Evolutionary conservation across 1,140 invertebrate genomes (phyloP).

Genomic region (Tribolium madens): DNA sequence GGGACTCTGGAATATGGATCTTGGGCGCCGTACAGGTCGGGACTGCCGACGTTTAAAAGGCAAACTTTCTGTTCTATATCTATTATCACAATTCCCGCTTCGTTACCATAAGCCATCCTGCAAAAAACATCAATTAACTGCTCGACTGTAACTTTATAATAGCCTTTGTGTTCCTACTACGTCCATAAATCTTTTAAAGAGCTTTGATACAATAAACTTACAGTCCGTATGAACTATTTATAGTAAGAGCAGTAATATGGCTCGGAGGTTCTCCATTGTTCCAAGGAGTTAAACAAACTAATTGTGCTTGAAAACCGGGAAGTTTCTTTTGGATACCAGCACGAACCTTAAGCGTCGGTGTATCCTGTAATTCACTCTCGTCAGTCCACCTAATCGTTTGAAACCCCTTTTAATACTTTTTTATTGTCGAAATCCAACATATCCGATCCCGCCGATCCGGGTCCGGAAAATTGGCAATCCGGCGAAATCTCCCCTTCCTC

Average conservation of each 20-base stretch:
- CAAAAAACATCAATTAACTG: constrained; percentile 52
- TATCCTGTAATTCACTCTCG: constrained; percentile 49
- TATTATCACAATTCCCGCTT: constrained; percentile 92
- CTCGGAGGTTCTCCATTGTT: constrained; percentile 83
- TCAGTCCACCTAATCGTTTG: neutral
- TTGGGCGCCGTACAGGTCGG: constrained; percentile 88
- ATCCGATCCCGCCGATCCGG: constrained; percentile 68
- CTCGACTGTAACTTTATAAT: neutral
- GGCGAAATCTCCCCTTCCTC: constrained; percentile 85
- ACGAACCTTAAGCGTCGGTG: constrained; percentile 77
- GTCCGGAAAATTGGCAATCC: constrained; percentile 80
- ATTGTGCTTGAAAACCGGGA: constrained; percentile 93
- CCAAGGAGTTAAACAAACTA: constrained; percentile 92
- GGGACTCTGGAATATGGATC: constrained; percentile 91
- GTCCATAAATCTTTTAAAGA: neutral
- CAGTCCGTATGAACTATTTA: constrained; percentile 97
- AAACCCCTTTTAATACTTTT: constrained; percentile 65
- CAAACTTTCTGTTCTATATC: constrained; percentile 94
- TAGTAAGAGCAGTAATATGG: constrained; percentile 87
- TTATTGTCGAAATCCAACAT: constrained; percentile 71
- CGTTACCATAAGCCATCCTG: constrained; percentile 97
- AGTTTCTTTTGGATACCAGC: constrained; percentile 83
- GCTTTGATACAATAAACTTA: constrained; percentile 72
- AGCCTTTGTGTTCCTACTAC: neutral
- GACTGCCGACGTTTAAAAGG: constrained; percentile 85